These are phyloP conservation scores for Phymatocera aterrima DNA, from an alignment of 2,888 invertebrate genomes.

Conservation along the genomic window DNA sequence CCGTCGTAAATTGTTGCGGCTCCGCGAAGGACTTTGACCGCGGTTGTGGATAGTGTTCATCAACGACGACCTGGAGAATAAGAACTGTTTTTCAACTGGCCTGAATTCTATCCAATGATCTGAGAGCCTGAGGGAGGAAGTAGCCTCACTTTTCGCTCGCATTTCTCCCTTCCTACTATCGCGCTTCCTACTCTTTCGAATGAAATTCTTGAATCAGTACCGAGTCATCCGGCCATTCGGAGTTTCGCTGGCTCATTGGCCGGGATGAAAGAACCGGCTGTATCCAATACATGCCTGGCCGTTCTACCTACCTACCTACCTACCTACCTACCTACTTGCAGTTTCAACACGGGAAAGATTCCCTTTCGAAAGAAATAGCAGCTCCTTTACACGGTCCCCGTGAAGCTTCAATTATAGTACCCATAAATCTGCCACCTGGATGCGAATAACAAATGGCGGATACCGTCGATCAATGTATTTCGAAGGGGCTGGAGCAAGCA, in stretches of 20 bases:
- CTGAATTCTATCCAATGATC: background rate
- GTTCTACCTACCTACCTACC: background rate
- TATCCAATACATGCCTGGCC: slow-evolving; percentile 1
- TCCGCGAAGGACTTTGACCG: slow-evolving; percentile 36
- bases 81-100: background rate
- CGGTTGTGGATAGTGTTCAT: background rate
- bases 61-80: background rate
- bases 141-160: background rate
- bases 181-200: too few relatives aligned
- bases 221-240: background rate
- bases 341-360: slow-evolving; percentile 22
- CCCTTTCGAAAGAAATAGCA: slow-evolving; percentile 37
- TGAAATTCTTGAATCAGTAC: background rate
- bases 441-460: slow-evolving; percentile 41
- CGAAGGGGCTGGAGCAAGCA: background rate
- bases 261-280: slow-evolving; percentile 16
- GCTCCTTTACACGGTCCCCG: slow-evolving; percentile 41
- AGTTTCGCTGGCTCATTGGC: background rate
- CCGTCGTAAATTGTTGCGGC: slow-evolving; percentile 73
- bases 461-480: slow-evolving; percentile 37
- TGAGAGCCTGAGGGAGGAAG: background rate
- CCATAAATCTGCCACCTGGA: slow-evolving; percentile 43
- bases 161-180: background rate
- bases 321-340: slow-evolving; percentile 12
- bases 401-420: slow-evolving; percentile 42